A percentile compares a stretch with the other conserved stretches of the same genome.
phyloP scores from a whole-genome alignment of 2,113 vertebrate genomes.

The Elachura formosa region DNA sequence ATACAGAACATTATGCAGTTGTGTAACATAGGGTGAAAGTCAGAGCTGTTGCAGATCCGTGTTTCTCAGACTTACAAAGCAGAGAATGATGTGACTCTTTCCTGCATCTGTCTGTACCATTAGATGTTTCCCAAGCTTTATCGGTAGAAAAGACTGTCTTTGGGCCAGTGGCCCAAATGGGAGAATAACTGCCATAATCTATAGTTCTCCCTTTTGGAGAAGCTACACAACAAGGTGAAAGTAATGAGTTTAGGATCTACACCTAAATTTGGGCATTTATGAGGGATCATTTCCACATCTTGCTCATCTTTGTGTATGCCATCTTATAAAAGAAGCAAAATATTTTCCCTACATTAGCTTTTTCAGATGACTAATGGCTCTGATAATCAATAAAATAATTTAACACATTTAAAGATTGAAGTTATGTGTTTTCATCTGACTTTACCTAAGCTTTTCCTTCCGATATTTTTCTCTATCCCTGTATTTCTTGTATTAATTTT shows the following conservation, averaged over 20 bases:
- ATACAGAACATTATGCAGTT: neutral
- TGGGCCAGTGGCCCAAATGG: neutral
- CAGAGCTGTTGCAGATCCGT: neutral
- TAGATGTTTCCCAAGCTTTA: neutral
- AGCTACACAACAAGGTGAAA: neutral
- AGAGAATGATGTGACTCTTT: neutral
- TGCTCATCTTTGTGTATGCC: fast-evolving
- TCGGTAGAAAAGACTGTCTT: neutral
- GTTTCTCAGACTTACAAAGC: neutral
- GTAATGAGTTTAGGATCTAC: neutral
- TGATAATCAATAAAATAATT: neutral
- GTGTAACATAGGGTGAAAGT: neutral
- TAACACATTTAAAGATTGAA: neutral
- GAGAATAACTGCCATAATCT: neutral
- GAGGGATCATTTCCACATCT: neutral
- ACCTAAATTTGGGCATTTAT: neutral
- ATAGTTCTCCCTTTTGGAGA: neutral
- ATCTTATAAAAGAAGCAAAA: neutral
- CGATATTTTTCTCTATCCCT: neutral
- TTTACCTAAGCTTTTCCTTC: neutral
- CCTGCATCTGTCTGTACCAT: neutral
- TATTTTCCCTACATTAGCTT: neutral
- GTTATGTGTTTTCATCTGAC: neutral
- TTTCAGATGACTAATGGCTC: neutral
- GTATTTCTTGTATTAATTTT: neutral